Evolutionary conservation across 2,888 invertebrate genomes (phyloP), one percentile per base, ranked within the genome.

Genomic region (Eristalinus aeneus): DNA sequence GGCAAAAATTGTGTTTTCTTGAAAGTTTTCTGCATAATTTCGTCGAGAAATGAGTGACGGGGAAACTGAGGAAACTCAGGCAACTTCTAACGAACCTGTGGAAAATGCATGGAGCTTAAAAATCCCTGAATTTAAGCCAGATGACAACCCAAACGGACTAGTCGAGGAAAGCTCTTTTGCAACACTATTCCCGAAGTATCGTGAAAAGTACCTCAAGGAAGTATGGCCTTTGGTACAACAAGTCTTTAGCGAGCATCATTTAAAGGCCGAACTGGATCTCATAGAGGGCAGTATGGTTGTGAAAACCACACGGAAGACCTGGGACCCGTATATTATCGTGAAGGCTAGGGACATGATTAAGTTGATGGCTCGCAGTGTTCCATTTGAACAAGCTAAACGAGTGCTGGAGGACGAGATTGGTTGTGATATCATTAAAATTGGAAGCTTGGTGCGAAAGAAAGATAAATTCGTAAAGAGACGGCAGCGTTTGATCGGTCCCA

Each of bases 291-390:
- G 97, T 89, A 97, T 99, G 96, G 95, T 96, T 0, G 99, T 99
- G 0, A 95, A 94, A 92, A 99, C 99, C 0, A 98, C 98, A 0
- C 94, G 97, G 72, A 98, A 99, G 94, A 99, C 99, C 0, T 99
- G 98, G 98, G 99, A 99, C 93, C 99, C 99, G 0, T 99, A 97
- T 89, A 97, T 98, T 72, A 97, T 99, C 60, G 94, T 99, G 32
- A 99, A 99, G 93, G 98, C 98, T 0, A 94, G 99, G 84, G 99
- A 99, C 92, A 94, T 99, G 93, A 97, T 99, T 89, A 99, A 98
- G 92, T 93, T 99, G 1, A 93, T 99, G 89, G 97, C 99, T 0
- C 94, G 99, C 88, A 98, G 98, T 92, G 99, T 99, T 0, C 99
- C 99, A 0, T 98, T 96, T 89, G 99, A 99, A 92, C 99, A 99